phyloP scores from a whole-genome alignment of 2,113 vertebrate species.

The Larimichthys polyactis region DNA sequence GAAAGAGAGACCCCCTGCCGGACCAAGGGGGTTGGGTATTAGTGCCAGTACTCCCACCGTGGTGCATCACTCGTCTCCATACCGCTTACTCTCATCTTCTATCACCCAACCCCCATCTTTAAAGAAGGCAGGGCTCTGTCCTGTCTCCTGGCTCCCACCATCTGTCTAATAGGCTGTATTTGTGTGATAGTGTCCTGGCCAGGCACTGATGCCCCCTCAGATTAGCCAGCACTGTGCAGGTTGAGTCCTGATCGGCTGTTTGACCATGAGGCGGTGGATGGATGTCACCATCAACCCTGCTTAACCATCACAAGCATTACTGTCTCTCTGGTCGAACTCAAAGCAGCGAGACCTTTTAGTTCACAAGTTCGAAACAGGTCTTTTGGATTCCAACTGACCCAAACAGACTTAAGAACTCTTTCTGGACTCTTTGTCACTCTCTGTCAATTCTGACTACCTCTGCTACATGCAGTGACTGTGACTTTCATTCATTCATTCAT shows the following conservation, averaged over 20 bases:
- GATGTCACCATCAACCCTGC: constrained; percentile 13
- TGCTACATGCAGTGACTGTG: no score
- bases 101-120: constrained; percentile 58
- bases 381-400: background rate
- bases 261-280: constrained; percentile 23
- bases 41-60: constrained; percentile 23
- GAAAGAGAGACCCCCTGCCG: constrained; percentile 57
- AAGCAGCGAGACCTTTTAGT: background rate
- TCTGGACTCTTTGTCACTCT: no score
- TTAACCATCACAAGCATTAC: constrained; percentile 8
- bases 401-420: no score
- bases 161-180: constrained; percentile 72
- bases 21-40: constrained; percentile 45
- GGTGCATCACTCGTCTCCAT: constrained; percentile 21
- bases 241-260: constrained; percentile 43
- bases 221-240: constrained; percentile 43
- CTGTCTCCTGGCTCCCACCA: constrained; percentile 56
- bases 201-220: constrained; percentile 27
- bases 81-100: constrained; percentile 39
- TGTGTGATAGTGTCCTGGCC: constrained; percentile 54
- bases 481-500: no score
- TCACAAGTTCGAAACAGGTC: background rate
- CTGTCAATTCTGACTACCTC: no score
- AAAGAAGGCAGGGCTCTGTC: constrained; percentile 30
- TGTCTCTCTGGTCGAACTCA: background rate